These are phyloP conservation scores for Aphrophora alni DNA, from an alignment of 2,888 invertebrate species.

Conservation along the genomic window DNA sequence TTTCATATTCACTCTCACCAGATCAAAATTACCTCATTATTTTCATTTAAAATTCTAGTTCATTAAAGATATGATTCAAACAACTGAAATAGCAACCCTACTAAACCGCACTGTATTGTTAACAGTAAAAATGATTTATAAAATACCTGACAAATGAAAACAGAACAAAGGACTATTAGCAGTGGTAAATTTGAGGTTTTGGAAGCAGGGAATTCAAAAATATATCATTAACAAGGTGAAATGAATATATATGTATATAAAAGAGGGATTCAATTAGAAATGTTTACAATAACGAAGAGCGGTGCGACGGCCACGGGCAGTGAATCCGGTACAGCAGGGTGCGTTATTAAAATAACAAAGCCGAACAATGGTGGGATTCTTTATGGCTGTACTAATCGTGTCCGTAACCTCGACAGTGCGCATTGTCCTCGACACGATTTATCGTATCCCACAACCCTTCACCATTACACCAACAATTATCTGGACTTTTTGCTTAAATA, in stretches of 20 bases:
- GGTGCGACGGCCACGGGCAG: neutral
- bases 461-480: neutral
- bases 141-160: neutral
- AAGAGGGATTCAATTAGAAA: conserved; percentile 6
- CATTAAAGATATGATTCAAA: too few species aligned
- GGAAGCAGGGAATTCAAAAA: neutral
- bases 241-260: neutral
- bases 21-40: too few species aligned
- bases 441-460: neutral
- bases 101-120: neutral
- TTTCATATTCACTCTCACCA: too few species aligned
- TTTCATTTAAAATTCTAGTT: too few species aligned
- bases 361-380: neutral
- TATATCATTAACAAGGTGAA: neutral
- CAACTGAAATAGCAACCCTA: neutral
- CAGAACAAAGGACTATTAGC: neutral
- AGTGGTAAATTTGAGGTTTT: neutral
- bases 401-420: neutral
- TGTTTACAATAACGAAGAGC: neutral
- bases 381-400: neutral
- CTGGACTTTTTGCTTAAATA: conserved; percentile 2
- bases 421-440: neutral
- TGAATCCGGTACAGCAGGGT: neutral
- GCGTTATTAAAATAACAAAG: conserved; percentile 9
- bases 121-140: neutral